Conservation (phyloP, 2,113 vertebrate species). For the Lonchura striata region DNA sequence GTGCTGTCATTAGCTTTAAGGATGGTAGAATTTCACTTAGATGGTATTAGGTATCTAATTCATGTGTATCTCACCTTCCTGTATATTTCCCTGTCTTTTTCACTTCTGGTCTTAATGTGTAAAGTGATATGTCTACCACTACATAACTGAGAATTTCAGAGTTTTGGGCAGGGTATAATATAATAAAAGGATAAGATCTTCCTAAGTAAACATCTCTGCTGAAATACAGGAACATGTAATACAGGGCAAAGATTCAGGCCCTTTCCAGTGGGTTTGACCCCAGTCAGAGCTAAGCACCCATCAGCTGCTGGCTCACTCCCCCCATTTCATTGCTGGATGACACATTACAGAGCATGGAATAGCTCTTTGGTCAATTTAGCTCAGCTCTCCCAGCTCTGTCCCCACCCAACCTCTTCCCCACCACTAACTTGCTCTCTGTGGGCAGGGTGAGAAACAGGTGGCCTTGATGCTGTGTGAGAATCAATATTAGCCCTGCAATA, state of each 20-base stretch:
- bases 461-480: neutral
- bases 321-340: neutral
- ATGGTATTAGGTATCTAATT: neutral
- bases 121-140: neutral
- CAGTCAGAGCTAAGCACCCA: neutral
- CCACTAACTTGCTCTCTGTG: rapidly evolving
- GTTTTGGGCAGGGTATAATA: neutral
- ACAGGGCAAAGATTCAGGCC: neutral
- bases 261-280: neutral
- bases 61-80: neutral
- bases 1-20: neutral
- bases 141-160: neutral
- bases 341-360: neutral
- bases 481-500: neutral
- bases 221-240: neutral
- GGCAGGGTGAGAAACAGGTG: neutral
- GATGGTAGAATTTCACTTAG: neutral
- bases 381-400: neutral
- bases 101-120: neutral
- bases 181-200: neutral
- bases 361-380: neutral
- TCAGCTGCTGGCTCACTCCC: rapidly evolving
- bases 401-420: neutral
- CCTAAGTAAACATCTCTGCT: neutral
- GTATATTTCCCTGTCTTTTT: neutral